Conservation (phyloP, 2,113 vertebrate species). For the Tiliqua scincoides region DNA sequence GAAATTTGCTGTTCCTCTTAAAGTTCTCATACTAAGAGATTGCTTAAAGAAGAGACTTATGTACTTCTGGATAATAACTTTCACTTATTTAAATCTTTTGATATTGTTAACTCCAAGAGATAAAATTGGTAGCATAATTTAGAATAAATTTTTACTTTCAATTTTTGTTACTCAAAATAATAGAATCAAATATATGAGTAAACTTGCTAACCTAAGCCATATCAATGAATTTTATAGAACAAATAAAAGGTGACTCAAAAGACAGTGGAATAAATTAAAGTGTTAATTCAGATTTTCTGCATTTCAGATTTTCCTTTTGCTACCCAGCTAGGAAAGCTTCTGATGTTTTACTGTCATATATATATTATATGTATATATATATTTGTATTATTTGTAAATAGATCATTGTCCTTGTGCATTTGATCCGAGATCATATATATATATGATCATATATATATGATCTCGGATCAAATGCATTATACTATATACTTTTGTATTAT, state of each 20-base stretch:
- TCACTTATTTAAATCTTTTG: neutral
- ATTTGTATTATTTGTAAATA: neutral
- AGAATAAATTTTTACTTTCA: neutral
- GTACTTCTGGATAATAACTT: conserved; percentile 38
- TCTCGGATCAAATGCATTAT: neutral
- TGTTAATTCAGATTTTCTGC: neutral
- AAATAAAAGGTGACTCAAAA: conserved; percentile 2
- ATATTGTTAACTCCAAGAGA: conserved; percentile 14
- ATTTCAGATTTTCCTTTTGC: neutral
- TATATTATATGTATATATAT: too few relatives aligned
- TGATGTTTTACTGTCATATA: neutral
- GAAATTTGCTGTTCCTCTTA: conserved; percentile 24
- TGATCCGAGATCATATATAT: too few relatives aligned
- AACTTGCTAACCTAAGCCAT: neutral
- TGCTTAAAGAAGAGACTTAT: neutral
- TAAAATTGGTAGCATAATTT: neutral
- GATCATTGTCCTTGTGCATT: neutral
- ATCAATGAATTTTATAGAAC: conserved; percentile 10
- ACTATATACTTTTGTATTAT: neutral
- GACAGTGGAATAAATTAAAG: conserved; percentile 1
- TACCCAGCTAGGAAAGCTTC: neutral
- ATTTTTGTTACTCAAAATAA: neutral
- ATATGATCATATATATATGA: too few relatives aligned
- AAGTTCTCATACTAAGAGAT: conserved; percentile 23
- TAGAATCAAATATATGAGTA: neutral